These are phyloP conservation scores for Pseudorhombus dupliciocellatus DNA, from an alignment of 2,113 vertebrate species.

Conservation along the genomic window DNA sequence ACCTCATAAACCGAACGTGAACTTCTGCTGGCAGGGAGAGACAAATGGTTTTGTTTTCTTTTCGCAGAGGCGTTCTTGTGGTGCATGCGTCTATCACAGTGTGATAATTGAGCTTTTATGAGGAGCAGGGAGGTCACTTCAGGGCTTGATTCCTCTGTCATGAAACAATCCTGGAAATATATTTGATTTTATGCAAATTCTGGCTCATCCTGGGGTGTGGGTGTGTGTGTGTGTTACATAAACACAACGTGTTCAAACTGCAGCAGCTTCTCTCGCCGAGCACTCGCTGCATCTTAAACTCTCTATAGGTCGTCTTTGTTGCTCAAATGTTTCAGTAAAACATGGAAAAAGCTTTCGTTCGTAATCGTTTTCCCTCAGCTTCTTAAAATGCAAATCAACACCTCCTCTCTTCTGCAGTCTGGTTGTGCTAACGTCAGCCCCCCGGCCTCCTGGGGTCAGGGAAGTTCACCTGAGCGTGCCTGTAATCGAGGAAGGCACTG, in stretches of 20 bases:
- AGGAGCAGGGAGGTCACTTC: slow-evolving; percentile 33
- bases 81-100: slow-evolving; percentile 17
- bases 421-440: too few relatives aligned
- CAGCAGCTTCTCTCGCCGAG: background rate
- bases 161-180: background rate
- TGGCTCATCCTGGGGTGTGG: background rate
- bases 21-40: slow-evolving; percentile 35
- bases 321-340: too few relatives aligned
- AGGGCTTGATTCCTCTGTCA: slow-evolving; percentile 24
- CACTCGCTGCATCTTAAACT: background rate
- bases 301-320: too few relatives aligned
- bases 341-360: too few relatives aligned
- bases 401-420: too few relatives aligned
- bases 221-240: background rate
- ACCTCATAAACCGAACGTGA: slow-evolving; percentile 54
- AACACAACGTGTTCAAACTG: too few relatives aligned
- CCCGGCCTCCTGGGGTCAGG: too few relatives aligned
- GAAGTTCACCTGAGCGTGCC: too few relatives aligned
- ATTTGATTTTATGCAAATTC: too few relatives aligned
- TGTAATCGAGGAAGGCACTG: too few relatives aligned
- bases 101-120: slow-evolving; percentile 57
- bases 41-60: slow-evolving; percentile 29
- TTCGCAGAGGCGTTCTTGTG: slow-evolving; percentile 29
- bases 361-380: too few relatives aligned
- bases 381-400: too few relatives aligned